Evolutionary conservation across 2,797 vertebrate genomes (phyloP), one percentile per base, ranked within the genome.

Genomic region (Lophotriccus pileatus): DNA sequence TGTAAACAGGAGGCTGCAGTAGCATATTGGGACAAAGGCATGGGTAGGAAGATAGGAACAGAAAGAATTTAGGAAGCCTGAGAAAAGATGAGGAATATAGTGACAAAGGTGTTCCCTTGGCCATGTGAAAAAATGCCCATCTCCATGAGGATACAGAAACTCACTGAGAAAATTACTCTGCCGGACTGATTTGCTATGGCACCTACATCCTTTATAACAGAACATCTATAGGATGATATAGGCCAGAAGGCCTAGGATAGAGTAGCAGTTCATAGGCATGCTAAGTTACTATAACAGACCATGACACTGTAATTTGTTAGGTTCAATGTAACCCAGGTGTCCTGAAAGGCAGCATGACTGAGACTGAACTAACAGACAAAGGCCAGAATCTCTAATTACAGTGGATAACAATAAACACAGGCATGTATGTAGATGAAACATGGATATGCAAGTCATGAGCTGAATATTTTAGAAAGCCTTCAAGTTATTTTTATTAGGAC

Each of bases 1-100:
- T 0, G 0, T 18, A 41, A 58, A 66, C 1, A 1, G 41, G 19
- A 87, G 1, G 2, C 15, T 62, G 62, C 23, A 30, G 37, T 4
- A 73, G n/a, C 4, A 0, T 12, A 3, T 4, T 50, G 79, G 43
- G 41, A 63, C 32, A 67, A 43, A 72, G 16, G n/a, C 0, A 0
- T 47, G 47, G 18, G 32, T n/a, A 69, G 46, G 34, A 72, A 79
- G 15, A 24, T 14, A 52, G 62, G 36, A 75, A 46, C 0, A 4
- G 30, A 32, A 91, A 82, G 21, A 49, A 66, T 59, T 50, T 52
- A 44, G 23, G 56, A 80, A 93, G 23, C 10, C 22, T 66, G 36
- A 89, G 47, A 84, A 91, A 75, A 9, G 52, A 28, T 5, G 4
- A 88, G 27, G 12, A 80, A 49, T n/a, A 22, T 7, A 67, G 43